phyloP scores from a whole-genome alignment of 1,140 invertebrate genomes.

The Caenorhabditis tropicalis region DNA sequence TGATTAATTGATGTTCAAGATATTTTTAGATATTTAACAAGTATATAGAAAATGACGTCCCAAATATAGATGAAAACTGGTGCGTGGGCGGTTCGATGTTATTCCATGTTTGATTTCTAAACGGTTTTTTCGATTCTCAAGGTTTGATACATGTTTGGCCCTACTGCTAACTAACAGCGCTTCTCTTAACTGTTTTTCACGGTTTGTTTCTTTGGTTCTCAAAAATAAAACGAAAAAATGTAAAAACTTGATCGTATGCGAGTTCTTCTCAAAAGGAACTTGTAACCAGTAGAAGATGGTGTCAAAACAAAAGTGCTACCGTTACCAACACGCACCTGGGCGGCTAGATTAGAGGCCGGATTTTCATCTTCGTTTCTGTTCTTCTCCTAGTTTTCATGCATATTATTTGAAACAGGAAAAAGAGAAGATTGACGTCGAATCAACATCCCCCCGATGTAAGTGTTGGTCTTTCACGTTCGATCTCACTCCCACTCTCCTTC shows the following conservation, averaged over 20 bases:
- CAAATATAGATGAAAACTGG: background rate
- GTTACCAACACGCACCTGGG: background rate
- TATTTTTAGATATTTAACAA: background rate
- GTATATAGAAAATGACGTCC: background rate
- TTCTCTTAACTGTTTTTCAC: background rate
- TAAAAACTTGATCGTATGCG: background rate
- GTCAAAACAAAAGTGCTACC: conserved; percentile 12
- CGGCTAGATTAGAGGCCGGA: background rate
- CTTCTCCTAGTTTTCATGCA: background rate
- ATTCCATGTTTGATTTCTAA: background rate
- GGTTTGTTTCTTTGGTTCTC: background rate
- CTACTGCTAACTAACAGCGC: background rate
- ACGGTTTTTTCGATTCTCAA: conserved; percentile 12
- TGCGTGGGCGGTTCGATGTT: background rate
- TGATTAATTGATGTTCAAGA: background rate
- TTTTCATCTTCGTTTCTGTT: background rate
- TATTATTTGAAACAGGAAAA: conserved; percentile 35
- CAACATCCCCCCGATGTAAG: conserved; percentile 17
- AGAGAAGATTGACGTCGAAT: background rate
- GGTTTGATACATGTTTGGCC: background rate
- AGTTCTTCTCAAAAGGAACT: background rate
- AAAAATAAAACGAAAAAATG: background rate
- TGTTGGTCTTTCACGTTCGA: conserved; percentile 44
- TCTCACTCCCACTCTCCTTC: background rate
- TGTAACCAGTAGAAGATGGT: background rate